Evolutionary conservation across 2,113 vertebrate species (phyloP), one percentile per base, ranked within the genome.

Genomic region (Crotalus horridus): DNA sequence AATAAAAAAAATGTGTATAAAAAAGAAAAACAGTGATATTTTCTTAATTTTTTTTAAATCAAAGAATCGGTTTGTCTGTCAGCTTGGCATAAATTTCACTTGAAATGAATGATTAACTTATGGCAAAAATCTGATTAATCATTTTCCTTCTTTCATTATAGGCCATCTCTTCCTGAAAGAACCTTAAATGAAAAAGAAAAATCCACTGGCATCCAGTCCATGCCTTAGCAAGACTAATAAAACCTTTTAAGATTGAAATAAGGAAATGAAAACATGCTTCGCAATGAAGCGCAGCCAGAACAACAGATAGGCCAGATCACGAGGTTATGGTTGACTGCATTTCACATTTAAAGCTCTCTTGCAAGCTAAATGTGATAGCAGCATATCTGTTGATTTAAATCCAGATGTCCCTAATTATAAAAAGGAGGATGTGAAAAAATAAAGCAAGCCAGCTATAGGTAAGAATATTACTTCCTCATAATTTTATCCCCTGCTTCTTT

Each of bases 71-170:
- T 95, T 95, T 96, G 91, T 43, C 20, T 43, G 17, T 43, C 90
- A 94, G 69, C 55, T 96, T 95, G 93, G 69, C 95, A 87, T 94
- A 95, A 96, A 95, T 96, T 96, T 95, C 94, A 94, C 92, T 96
- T 95, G 91, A 24, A 94, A 92, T 95, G 94, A 96, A 95, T 95
- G 95, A 96, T 94, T 85, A 92, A 90, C 85, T 94, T 81, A 92
- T 94, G 59, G 88, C 95, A 81, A 90, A 94, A 94, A 94, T 88
- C 94, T 87, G 90, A 87, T 93, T 89, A 91, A 46, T 94, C 26
- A 93, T 53, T 54, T 53, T 39, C 17, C 58, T 64, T 89, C n/a
- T 64, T 3, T 61, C n/a, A 93, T 90, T 6, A 0, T 93, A 95
- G 94, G 87, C 90, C 91, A 89, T 64, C 94, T 86, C 54, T 95